A percentile compares a stretch with the other conserved stretches of the same genome.
Conservation (phyloP, 2,888 invertebrate genomes). For the Calameuta filiformis region DNA sequence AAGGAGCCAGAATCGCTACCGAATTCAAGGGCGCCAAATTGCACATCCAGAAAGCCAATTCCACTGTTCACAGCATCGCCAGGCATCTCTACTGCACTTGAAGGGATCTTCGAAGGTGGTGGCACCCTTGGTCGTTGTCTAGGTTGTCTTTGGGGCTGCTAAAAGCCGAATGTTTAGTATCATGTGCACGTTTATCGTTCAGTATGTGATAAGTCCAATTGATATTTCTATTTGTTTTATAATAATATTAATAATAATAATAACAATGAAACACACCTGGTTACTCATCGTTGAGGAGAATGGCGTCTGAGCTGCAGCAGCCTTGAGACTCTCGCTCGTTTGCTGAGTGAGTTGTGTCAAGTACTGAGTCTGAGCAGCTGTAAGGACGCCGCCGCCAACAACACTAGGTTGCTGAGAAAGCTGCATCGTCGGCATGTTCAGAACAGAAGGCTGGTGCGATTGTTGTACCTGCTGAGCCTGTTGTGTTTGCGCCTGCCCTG, state of each 20-base stretch:
- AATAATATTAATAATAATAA: not conserved
- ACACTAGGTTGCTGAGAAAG: conserved; percentile 65
- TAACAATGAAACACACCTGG: conserved; percentile 40
- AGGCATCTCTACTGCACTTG: conserved; percentile 96
- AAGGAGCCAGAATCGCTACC: conserved; percentile 70
- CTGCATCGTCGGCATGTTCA: conserved; percentile 57
- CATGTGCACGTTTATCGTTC: conserved; percentile 2
- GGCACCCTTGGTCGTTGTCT: conserved; percentile 62
- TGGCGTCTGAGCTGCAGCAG: conserved; percentile 61
- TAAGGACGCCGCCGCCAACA: conserved; percentile 63
- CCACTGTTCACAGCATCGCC: conserved; percentile 82
- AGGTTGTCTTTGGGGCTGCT: conserved; percentile 54
- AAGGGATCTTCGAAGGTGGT: conserved; percentile 80
- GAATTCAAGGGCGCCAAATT: conserved; percentile 91
- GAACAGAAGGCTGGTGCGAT: conserved; percentile 44
- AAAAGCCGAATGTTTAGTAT: not conserved
- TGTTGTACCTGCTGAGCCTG: conserved; percentile 54
- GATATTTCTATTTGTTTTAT: not conserved
- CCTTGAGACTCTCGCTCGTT: conserved; percentile 69
- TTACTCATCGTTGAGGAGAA: conserved; percentile 54
- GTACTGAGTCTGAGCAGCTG: conserved; percentile 72
- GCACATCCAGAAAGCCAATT: conserved; percentile 87
- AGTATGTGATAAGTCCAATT: conserved; percentile 10
- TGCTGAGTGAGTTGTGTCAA: conserved; percentile 71
- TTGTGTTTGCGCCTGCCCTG: conserved; percentile 25